phyloP scores from a whole-genome alignment of 1,140 invertebrate species.

The Euschistus heros region DNA sequence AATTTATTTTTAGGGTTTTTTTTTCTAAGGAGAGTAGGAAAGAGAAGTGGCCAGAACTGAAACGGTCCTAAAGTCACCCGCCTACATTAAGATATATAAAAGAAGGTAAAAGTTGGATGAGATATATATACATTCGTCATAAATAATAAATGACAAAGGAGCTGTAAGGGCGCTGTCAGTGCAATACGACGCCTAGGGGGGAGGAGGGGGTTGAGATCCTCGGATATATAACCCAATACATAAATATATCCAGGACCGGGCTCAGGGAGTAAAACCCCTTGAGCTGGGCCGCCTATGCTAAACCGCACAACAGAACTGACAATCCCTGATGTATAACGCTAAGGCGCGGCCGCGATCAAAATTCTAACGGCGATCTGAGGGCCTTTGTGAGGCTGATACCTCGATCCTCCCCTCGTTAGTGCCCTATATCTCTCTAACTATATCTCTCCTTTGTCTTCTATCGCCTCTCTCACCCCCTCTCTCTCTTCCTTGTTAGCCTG shows the following conservation, averaged over 20 bases:
- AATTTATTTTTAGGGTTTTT: too few species aligned
- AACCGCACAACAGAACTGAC: slow-evolving; percentile 6
- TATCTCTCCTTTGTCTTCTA: not conserved
- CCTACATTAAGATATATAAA: too few species aligned
- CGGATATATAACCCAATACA: slow-evolving; percentile 16
- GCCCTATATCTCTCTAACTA: too few species aligned
- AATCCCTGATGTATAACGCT: slow-evolving; percentile 10
- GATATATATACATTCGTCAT: not conserved
- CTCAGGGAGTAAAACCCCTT: slow-evolving; percentile 9
- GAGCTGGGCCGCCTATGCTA: slow-evolving; percentile 2
- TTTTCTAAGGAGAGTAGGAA: too few species aligned
- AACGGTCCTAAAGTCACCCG: too few species aligned
- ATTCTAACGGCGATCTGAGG: too few species aligned
- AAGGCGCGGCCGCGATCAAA: not conserved
- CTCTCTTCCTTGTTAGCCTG: not conserved
- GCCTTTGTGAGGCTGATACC: too few species aligned
- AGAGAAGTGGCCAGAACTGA: too few species aligned
- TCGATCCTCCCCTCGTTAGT: too few species aligned
- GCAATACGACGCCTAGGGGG: not conserved
- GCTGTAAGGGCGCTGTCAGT: slow-evolving; percentile 4
- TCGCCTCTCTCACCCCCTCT: not conserved
- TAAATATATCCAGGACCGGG: slow-evolving; percentile 10
- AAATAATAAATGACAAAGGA: slow-evolving; percentile 2
- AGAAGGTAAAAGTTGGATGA: too few species aligned
- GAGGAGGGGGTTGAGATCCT: not conserved